phyloP scores from a whole-genome alignment of 2,113 vertebrate species.

The Glaucidium brasilianum region DNA sequence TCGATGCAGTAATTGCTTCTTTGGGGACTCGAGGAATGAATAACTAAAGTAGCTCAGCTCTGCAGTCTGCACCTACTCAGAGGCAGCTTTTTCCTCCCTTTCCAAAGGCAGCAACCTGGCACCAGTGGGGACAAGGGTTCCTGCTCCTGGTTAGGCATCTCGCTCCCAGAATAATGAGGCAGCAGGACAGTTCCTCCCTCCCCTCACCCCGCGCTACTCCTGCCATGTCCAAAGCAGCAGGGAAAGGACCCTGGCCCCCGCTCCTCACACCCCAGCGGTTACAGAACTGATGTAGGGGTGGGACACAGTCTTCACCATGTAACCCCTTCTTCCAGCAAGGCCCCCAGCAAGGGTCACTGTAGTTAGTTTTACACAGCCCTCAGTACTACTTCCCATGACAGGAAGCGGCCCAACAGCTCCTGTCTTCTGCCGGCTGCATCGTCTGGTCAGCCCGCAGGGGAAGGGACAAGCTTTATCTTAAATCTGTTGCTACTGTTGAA shows the following conservation, averaged over 20 bases:
- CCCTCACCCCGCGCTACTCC: neutral
- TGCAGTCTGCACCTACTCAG: neutral
- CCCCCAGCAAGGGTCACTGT: accelerated
- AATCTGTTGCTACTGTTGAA: neutral
- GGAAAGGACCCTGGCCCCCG: neutral
- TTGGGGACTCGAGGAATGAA: neutral
- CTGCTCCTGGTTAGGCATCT: accelerated
- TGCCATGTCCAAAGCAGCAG: neutral
- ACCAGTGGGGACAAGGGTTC: accelerated
- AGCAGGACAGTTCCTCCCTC: neutral
- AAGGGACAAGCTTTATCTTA: neutral
- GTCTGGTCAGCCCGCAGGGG: neutral
- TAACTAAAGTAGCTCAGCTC: neutral
- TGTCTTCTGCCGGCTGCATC: neutral
- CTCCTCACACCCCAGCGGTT: neutral
- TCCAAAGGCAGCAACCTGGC: neutral
- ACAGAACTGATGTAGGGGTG: accelerated
- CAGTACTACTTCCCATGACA: neutral
- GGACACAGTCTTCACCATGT: neutral
- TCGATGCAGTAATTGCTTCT: conserved; percentile 1
- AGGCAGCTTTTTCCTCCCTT: neutral
- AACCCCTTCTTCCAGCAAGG: neutral
- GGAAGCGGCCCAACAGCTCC: neutral
- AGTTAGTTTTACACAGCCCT: neutral
- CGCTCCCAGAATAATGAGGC: neutral